Conservation (phyloP, 2,113 vertebrate genomes). For the Lates calcarifer region DNA sequence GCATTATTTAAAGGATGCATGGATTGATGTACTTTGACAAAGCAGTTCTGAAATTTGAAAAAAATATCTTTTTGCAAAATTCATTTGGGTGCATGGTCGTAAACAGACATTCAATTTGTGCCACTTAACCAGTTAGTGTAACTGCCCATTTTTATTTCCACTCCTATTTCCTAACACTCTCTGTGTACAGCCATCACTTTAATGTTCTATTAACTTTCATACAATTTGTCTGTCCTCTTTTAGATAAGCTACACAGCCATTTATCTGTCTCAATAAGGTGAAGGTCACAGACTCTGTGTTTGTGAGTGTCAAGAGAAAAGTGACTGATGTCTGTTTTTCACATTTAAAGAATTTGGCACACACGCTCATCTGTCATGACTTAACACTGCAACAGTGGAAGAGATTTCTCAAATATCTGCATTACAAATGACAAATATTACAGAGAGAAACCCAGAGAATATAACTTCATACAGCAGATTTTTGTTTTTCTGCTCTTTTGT, state of each 20-base stretch:
- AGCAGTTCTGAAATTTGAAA: not conserved
- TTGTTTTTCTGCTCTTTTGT: not conserved
- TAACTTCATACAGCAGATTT: not conserved
- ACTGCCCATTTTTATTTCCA: not conserved
- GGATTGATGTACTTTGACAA: not conserved
- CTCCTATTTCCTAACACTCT: not conserved
- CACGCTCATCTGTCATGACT: conserved; percentile 15
- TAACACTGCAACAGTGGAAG: not conserved
- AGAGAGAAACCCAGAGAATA: not conserved
- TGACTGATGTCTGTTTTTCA: conserved; percentile 41
- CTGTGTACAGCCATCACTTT: not conserved
- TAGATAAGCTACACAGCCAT: conserved; percentile 15
- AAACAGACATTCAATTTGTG: not conserved
- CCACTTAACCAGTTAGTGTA: not conserved
- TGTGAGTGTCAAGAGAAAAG: conserved; percentile 48
- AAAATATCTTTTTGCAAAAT: not conserved
- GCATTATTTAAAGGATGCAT: not conserved
- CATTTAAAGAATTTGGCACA: conserved; percentile 19
- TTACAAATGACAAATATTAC: conserved; percentile 6
- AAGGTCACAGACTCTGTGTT: conserved; percentile 47
- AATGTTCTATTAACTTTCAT: conserved; percentile 10
- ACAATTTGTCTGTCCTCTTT: conserved; percentile 18
- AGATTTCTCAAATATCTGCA: conserved; percentile 44
- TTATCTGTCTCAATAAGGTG: conserved; percentile 50
- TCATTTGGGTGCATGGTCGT: not conserved